Evolutionary conservation across 1,140 invertebrate genomes (phyloP), one percentile per base, ranked within the genome.

Genomic region (Mycetomoellerius zeteki): DNA sequence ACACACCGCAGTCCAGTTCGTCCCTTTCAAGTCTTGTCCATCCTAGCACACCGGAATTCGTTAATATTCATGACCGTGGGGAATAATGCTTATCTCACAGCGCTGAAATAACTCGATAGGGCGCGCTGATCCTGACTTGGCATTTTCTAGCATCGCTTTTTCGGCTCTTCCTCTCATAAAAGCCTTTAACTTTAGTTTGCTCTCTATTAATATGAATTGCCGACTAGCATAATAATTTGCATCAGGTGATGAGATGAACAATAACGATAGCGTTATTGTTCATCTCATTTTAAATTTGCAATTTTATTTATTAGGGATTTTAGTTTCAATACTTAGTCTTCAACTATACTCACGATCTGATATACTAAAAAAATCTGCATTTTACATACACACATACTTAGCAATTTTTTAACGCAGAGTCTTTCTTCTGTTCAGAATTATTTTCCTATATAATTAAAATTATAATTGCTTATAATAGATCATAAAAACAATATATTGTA

Each of bases 31-130:
- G 86, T 91, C 90, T 92, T 92, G 87, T 91, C 87, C 85, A 84
- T 85, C 89, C 86, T 72, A 91, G 85, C 77, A 84, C 73, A 88
- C 85, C 21, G 87, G 85, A 88, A 90, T 91, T 90, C 93, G 91
- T 94, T 94, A 94, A 94, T 94, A 94, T 94, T 94, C 93, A 94
- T 94, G 92, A 92, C 90, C 86, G 86, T 88, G 77, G 71, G 81
- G 92, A 88, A 93, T 94, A 93, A 93, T 91, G 94, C 93, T 94
- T 94, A 94, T 94, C 92, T 93, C 90, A 87, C 52, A 75, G 58
- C 92, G 89, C 92, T 93, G 91, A 94, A 94, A 94, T 94, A 93
- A 94, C 92, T 94, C 92, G 93, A 93, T 94, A 93, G 92, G 91
- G 65, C 90, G 72, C 85, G 85, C 90, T 69, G 82, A 91, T 93